Conservation (phyloP, 2,113 vertebrate species). For the Theristicus caerulescens region DNA sequence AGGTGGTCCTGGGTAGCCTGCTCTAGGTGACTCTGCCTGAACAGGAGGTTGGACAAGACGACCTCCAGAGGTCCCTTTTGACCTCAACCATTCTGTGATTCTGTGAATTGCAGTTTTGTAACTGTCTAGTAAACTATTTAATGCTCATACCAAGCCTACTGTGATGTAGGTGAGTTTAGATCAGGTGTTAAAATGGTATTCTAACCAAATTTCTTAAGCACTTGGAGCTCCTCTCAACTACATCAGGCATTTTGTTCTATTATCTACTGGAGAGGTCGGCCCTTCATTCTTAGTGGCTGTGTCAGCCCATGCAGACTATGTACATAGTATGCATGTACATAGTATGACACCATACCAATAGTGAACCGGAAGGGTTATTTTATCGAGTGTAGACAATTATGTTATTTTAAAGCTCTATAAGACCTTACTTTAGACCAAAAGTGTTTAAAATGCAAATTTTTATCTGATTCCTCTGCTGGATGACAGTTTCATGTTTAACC, state of each 20-base stretch:
- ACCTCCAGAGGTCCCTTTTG: background rate
- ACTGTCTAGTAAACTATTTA: background rate
- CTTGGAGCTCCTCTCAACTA: background rate
- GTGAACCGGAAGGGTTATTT: background rate
- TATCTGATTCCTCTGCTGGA: background rate
- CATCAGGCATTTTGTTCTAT: background rate
- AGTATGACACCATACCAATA: background rate
- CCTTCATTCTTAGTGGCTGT: background rate
- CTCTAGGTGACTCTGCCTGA: background rate
- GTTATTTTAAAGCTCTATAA: background rate
- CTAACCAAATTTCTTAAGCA: background rate
- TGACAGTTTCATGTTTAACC: constrained; percentile 55
- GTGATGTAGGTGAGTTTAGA: background rate
- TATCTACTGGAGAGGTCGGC: background rate
- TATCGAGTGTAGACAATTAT: background rate
- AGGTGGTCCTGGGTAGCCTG: background rate
- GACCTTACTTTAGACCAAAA: background rate
- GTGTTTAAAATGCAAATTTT: background rate
- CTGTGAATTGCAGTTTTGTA: background rate
- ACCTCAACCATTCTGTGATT: background rate
- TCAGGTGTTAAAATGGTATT: background rate
- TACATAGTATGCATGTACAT: too few relatives aligned
- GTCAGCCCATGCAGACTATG: background rate
- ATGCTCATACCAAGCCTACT: background rate
- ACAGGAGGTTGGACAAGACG: background rate